Evolutionary conservation across 1,140 invertebrate species (phyloP).

Genomic region (Hylaeus volcanicus): DNA sequence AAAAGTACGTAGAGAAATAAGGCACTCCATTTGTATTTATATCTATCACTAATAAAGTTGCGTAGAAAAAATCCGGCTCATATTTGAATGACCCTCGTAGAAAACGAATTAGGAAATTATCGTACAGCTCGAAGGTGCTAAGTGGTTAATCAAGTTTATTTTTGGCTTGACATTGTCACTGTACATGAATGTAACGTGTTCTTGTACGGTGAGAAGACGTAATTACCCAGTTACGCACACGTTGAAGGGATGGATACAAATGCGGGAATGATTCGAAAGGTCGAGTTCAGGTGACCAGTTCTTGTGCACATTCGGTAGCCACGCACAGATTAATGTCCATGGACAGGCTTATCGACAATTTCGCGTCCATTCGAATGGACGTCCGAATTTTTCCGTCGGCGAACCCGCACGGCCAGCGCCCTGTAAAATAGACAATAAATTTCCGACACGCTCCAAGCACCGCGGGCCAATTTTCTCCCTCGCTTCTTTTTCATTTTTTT

Average conservation of each 20-base stretch:
- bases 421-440: constrained; percentile 71
- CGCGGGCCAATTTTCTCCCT: not conserved
- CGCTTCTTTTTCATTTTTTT: too few species aligned
- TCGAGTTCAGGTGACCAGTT: not conserved
- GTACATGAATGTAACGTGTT: not conserved
- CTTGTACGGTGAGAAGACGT: not conserved
- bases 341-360: constrained; percentile 69
- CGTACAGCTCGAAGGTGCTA: too few species aligned
- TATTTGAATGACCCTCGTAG: too few species aligned
- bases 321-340: constrained; percentile 67
- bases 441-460: constrained; percentile 15
- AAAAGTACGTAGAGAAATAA: too few species aligned
- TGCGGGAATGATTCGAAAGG: constrained; percentile 22
- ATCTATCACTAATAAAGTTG: too few species aligned
- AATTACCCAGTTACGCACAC: not conserved
- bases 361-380: constrained; percentile 61
- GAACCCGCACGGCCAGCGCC: constrained; percentile 16
- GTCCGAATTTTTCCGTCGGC: constrained; percentile 63
- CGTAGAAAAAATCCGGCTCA: too few species aligned
- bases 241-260: constrained; percentile 9
- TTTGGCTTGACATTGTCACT: too few species aligned
- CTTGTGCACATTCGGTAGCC: not conserved
- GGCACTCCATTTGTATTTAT: too few species aligned
- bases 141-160: too few species aligned
- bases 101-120: too few species aligned